phyloP scores from a whole-genome alignment of 2,113 vertebrate species.

The Aspidoscelis tigris region DNA sequence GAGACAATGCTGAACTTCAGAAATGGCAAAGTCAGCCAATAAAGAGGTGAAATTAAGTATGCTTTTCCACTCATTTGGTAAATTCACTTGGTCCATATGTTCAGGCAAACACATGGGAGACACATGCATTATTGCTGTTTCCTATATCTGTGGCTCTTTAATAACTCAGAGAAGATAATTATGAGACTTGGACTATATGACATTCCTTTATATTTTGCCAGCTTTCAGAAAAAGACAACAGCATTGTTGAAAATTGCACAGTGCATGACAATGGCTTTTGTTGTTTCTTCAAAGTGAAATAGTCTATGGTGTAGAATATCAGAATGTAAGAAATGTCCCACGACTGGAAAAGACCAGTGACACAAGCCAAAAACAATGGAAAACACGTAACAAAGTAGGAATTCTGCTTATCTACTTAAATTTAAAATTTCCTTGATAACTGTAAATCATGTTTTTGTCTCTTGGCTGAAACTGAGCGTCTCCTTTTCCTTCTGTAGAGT shows the following conservation, averaged over 20 bases:
- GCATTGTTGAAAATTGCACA: slow-evolving; percentile 49
- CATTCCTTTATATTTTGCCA: slow-evolving; percentile 49
- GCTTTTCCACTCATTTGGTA: slow-evolving; percentile 28
- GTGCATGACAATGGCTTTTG: slow-evolving; percentile 31
- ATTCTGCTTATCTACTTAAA: not conserved
- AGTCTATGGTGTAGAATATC: too few relatives aligned
- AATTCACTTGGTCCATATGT: slow-evolving; percentile 29
- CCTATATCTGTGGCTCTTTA: slow-evolving; percentile 49
- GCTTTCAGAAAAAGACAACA: slow-evolving; percentile 42
- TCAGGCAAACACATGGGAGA: slow-evolving; percentile 31
- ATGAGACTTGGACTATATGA: slow-evolving; percentile 35
- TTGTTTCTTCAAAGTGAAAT: not conserved
- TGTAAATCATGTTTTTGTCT: not conserved
- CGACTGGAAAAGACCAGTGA: not conserved
- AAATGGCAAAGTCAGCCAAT: slow-evolving; percentile 11
- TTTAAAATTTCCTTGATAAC: not conserved
- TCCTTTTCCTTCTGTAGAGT: not conserved
- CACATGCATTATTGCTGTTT: slow-evolving; percentile 44
- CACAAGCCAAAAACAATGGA: not conserved
- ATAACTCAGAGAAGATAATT: slow-evolving; percentile 60
- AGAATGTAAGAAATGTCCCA: too few relatives aligned
- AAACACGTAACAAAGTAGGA: not conserved
- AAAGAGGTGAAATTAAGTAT: not conserved
- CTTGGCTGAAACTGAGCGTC: not conserved
- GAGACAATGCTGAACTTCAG: slow-evolving; percentile 11